phyloP scores from a whole-genome alignment of 1,140 invertebrate genomes.

The Homarus americanus region DNA sequence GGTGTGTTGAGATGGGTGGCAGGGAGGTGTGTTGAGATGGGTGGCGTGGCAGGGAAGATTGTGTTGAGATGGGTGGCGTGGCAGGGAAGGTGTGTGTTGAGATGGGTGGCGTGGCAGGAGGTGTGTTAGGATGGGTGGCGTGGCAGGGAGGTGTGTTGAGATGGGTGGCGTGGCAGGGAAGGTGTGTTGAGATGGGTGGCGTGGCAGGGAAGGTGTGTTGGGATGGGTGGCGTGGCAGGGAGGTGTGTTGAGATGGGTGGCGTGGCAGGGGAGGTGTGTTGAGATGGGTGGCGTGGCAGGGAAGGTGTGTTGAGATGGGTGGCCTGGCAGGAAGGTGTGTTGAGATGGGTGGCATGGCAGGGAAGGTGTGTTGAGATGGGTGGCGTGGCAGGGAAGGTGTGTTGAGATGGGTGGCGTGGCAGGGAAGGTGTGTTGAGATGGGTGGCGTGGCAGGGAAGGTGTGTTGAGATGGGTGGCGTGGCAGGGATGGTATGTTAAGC shows the following conservation, averaged over 20 bases:
- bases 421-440: not conserved
- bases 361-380: not conserved
- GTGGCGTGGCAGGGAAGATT: not conserved
- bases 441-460: not conserved
- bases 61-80: no score
- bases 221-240: not conserved
- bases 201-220: not conserved
- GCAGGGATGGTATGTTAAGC: not conserved
- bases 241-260: no score
- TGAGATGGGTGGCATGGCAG: not conserved
- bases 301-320: not conserved
- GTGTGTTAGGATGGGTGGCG: not conserved
- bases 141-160: not conserved
- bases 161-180: not conserved
- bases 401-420: not conserved
- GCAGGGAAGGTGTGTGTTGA: not conserved
- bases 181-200: not conserved
- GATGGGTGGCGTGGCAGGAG: not conserved
- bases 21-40: not conserved
- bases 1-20: not conserved
- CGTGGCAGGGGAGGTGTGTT: no score
- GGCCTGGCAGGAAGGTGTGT: not conserved
- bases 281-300: no score
- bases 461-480: not conserved
- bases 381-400: not conserved